Evolutionary conservation across 2,888 invertebrate species (phyloP), one percentile per base, ranked within the genome.

Genomic region (Pyrgus malvae): DNA sequence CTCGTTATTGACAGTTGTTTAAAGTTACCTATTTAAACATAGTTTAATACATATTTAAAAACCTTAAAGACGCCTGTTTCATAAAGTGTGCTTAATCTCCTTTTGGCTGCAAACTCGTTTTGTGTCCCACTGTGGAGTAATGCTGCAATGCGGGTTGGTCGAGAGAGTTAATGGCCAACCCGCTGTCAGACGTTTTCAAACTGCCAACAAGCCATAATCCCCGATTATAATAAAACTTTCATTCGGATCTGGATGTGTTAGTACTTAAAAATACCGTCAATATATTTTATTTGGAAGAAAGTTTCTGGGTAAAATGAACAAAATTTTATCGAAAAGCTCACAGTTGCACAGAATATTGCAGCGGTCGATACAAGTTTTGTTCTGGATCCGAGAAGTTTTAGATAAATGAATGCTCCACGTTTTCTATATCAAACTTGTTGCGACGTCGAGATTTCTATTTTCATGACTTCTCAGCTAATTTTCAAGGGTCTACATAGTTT

Each of bases 261-360:
- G 9, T 16, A 14, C 14, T 7, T 25, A 25, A 11, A n/a, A 21
- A 21, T 25, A 11, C 3, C 19, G 9, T 16, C 11, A 12, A 11
- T 19, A 27, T 42, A 16, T 42, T 42, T 27, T 41, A 12, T 40
- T 40, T 23, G 3, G 11, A 40, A 25, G 16, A 14, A 23, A 42
- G n/a, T 42, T 63, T 69, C 65, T 65, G 66, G 67, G 63, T 61
- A 62, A 69, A 71, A 76, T 66, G 70, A 68, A 67, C 63, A 66
- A 66, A 41, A 66, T 71, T 72, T 68, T 65, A 64, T 67, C 63
- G 63, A 63, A 56, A 60, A 63, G 58, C 60, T 60, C 50, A 50
- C 41, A 49, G 59, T 58, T 60, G 62, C 61, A 60, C 65, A 66
- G 66, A 68, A 68, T 67, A 72, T 68, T 71, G 72, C 69, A 69